Conservation (phyloP, 2,797 vertebrate species). For the Ctenopoma multispine region DNA sequence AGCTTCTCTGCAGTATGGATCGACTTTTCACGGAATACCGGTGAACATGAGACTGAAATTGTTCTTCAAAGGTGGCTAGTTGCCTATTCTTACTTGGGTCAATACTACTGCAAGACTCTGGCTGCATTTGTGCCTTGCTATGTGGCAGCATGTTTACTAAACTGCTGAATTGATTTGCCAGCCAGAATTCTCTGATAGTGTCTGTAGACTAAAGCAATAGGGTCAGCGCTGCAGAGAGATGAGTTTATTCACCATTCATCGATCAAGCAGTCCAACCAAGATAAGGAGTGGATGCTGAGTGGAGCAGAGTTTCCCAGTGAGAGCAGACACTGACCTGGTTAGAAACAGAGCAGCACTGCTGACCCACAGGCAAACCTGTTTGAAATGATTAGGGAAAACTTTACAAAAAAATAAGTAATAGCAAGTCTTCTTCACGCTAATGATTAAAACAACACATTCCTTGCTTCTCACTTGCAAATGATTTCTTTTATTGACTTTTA, state of each 20-base stretch:
- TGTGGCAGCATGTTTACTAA: conserved; percentile 49
- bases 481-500: not conserved
- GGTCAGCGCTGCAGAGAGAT: conserved; percentile 72
- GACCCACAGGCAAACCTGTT: conserved; percentile 19
- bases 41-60: not conserved
- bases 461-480: conserved; percentile 11
- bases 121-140: conserved; percentile 3
- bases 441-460: not conserved
- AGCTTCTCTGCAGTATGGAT: not conserved
- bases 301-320: conserved; percentile 54
- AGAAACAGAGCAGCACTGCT: conserved; percentile 56
- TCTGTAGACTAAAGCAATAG: conserved; percentile 64
- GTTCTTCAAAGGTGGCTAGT: conserved; percentile 24
- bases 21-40: not conserved
- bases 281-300: conserved; percentile 69
- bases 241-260: conserved; percentile 80
- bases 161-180: conserved; percentile 59
- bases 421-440: not conserved
- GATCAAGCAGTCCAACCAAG: conserved; percentile 69
- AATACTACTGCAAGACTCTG: not conserved
- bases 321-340: conserved; percentile 60
- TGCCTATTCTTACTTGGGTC: conserved; percentile 10
- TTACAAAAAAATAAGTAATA: conserved; percentile 2
- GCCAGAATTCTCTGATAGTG: conserved; percentile 69
- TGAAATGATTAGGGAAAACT: conserved; percentile 8